Conservation (phyloP, 2,797 vertebrate genomes). For the Pseudotriccus pelzelni region DNA sequence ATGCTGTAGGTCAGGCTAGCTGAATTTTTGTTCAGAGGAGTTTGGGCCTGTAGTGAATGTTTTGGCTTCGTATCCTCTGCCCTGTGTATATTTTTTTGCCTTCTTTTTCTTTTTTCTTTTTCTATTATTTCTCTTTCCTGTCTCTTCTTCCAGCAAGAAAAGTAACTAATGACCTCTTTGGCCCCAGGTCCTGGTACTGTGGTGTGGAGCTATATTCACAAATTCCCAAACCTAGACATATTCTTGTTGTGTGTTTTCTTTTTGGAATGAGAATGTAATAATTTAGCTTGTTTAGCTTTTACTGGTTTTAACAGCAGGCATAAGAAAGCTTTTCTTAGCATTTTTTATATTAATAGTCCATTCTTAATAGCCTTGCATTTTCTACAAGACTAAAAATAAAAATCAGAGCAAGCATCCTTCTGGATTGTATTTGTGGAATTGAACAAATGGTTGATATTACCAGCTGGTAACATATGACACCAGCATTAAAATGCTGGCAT, state of each 20-base stretch:
- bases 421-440: slow-evolving; percentile 4
- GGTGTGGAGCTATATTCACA: background rate
- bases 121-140: background rate
- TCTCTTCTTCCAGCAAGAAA: background rate
- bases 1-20: background rate
- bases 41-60: background rate
- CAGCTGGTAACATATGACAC: slow-evolving; percentile 6
- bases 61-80: background rate
- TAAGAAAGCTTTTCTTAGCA: background rate
- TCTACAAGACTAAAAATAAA: slow-evolving; percentile 1
- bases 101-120: background rate
- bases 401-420: background rate
- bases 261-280: background rate
- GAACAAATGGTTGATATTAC: slow-evolving; percentile 34
- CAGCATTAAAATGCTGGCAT: background rate
- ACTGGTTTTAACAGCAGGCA: slow-evolving; percentile 7
- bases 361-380: slow-evolving; percentile 12
- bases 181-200: background rate
- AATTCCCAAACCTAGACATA: background rate
- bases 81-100: background rate
- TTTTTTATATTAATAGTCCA: background rate
- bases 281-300: slow-evolving; percentile 5
- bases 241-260: background rate
- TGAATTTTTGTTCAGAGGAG: background rate
- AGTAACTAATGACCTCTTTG: background rate